Percentiles rank a stretch among this genome's conserved stretches.
These are phyloP conservation scores for Carcharodon carcharias DNA, from an alignment of 2,797 vertebrate species.

Conservation along the genomic window DNA sequence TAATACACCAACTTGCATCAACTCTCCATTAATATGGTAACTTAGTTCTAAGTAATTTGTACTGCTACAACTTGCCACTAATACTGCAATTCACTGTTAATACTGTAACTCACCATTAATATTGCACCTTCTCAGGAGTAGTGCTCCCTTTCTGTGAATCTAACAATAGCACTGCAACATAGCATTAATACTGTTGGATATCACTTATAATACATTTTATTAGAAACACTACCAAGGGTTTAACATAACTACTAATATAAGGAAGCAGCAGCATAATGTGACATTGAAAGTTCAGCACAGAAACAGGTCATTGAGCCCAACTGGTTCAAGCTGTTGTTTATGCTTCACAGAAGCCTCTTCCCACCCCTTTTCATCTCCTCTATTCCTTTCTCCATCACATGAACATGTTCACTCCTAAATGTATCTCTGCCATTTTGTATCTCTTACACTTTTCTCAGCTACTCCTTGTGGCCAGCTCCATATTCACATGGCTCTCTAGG, in stretches of 20 bases:
- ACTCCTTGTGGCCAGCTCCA: too few relatives aligned
- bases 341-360: neutral
- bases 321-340: neutral
- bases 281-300: neutral
- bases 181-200: neutral
- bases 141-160: neutral
- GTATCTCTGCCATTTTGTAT: too few relatives aligned
- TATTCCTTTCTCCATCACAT: too few relatives aligned
- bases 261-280: neutral
- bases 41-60: neutral
- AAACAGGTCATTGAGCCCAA: neutral
- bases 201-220: neutral
- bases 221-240: neutral
- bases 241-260: neutral
- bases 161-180: neutral
- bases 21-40: neutral
- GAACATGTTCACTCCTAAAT: too few relatives aligned
- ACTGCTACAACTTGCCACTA: neutral
- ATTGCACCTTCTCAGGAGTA: neutral
- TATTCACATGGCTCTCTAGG: too few relatives aligned
- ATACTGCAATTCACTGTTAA: neutral
- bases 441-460: too few relatives aligned
- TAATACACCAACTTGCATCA: neutral
- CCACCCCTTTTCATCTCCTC: neutral
- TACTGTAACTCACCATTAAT: neutral